Percentiles rank a stretch among this genome's conserved stretches.
Conservation (phyloP, 2,113 vertebrate species). For the Takifugu bimaculatus region DNA sequence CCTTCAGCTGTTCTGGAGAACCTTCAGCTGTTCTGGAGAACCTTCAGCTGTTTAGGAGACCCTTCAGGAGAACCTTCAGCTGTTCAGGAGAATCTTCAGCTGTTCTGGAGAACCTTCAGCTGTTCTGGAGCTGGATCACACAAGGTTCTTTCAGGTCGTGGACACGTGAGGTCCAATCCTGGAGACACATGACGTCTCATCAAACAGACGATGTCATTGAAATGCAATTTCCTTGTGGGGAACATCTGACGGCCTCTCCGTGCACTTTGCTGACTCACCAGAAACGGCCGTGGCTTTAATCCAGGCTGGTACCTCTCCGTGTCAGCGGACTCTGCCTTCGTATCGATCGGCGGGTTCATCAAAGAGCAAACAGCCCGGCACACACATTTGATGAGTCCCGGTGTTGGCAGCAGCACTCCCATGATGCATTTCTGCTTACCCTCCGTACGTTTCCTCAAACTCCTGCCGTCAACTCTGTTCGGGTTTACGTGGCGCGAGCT, state of each 20-base stretch:
- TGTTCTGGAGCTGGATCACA: too few species aligned
- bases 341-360: constrained; percentile 53
- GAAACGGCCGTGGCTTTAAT: constrained; percentile 36
- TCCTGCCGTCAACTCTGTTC: background rate
- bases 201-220: constrained; percentile 13
- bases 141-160: too few species aligned
- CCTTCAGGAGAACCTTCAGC: too few species aligned
- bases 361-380: constrained; percentile 10
- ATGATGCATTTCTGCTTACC: constrained; percentile 22
- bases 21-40: too few species aligned
- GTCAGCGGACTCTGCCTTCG: constrained; percentile 33
- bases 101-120: too few species aligned
- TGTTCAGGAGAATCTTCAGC: too few species aligned
- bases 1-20: too few species aligned
- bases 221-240: background rate
- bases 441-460: background rate
- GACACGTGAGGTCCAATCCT: too few species aligned
- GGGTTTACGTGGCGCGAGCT: too few species aligned
- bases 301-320: constrained; percentile 30
- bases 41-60: too few species aligned
- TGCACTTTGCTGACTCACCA: constrained; percentile 40
- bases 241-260: background rate
- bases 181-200: background rate
- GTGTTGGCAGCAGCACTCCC: constrained; percentile 9
- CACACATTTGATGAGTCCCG: constrained; percentile 5